These are phyloP conservation scores for Sorex araneus DNA, from an alignment of 2,113 vertebrate genomes.

Conservation along the genomic window DNA sequence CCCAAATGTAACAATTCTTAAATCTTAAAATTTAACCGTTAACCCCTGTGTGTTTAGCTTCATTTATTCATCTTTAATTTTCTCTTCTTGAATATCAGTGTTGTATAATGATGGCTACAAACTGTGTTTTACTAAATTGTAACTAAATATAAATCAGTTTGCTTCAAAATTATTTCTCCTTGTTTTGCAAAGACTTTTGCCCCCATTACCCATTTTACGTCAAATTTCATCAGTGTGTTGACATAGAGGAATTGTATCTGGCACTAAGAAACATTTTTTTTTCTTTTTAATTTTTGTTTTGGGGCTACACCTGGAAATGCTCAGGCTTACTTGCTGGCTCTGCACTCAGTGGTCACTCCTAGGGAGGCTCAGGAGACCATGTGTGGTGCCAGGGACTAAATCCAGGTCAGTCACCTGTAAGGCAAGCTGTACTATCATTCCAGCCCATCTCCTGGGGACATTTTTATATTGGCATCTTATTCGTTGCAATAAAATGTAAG, in stretches of 20 bases:
- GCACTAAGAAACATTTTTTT: constrained; percentile 50
- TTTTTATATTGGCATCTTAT: constrained; percentile 33
- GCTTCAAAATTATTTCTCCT: background rate
- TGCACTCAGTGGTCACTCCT: no score
- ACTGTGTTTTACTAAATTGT: background rate
- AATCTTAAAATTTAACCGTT: background rate
- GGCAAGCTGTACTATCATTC: no score
- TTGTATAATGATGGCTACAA: background rate
- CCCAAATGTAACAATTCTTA: no score
- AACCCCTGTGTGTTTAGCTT: background rate
- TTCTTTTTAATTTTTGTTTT: no score
- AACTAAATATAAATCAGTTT: background rate
- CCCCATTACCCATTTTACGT: background rate
- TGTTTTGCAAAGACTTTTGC: constrained; percentile 6
- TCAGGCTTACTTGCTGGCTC: no score
- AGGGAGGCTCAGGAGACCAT: no score
- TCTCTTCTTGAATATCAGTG: background rate
- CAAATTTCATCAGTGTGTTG: constrained; percentile 43
- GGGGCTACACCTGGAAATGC: no score
- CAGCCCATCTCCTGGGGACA: no score
- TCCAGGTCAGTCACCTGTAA: no score
- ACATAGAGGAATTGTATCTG: constrained; percentile 16
- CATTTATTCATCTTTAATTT: constrained; percentile 23
- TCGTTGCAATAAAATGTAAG: constrained; percentile 17
- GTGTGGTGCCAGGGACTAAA: no score